Evolutionary conservation across 2,113 vertebrate genomes (phyloP).

Genomic region (Neomonachus schauinslandi): DNA sequence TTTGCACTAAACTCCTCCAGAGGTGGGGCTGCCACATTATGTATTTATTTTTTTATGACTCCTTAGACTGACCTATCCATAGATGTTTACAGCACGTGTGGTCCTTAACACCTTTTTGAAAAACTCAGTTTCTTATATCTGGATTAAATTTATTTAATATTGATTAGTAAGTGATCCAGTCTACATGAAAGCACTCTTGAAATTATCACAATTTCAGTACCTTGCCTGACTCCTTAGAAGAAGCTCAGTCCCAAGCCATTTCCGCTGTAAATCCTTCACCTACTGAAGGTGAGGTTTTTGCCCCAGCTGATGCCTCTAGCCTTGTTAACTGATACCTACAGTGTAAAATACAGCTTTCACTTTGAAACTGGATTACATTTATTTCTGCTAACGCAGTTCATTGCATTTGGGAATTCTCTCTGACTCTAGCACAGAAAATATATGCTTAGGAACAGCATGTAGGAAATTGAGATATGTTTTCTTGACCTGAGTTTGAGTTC

Average conservation of each 20-base stretch:
- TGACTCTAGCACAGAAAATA: neutral
- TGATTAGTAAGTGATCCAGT: neutral
- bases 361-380: slow-evolving; percentile 54
- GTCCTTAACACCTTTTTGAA: neutral
- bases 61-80: neutral
- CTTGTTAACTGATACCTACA: neutral
- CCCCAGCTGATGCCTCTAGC: neutral
- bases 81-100: neutral
- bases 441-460: neutral
- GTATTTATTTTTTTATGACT: neutral
- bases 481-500: neutral
- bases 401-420: neutral
- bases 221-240: slow-evolving; percentile 6
- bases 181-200: neutral
- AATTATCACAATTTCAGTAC: neutral
- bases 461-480: neutral
- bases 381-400: slow-evolving; percentile 34
- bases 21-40: neutral
- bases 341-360: neutral
- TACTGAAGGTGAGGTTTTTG: neutral
- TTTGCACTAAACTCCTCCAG: neutral
- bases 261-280: neutral
- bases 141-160: slow-evolving; percentile 20
- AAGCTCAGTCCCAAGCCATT: neutral
- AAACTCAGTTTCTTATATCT: neutral